phyloP scores from a whole-genome alignment of 2,888 invertebrate genomes.

The Operophtera brumata region DNA sequence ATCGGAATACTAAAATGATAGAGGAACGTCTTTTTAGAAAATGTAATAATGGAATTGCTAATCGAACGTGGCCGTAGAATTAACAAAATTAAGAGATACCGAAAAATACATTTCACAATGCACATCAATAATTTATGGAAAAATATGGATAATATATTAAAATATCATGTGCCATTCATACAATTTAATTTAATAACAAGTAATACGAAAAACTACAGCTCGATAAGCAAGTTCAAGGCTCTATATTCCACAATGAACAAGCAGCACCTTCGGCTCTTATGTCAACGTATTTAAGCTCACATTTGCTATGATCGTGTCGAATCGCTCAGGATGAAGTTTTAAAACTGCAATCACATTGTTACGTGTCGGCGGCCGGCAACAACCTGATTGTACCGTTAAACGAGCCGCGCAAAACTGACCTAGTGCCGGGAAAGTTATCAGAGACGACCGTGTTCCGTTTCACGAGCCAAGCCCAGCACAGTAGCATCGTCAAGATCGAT shows the following conservation, averaged over 20 bases:
- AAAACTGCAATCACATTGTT: conserved; percentile 77
- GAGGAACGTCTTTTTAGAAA: neutral
- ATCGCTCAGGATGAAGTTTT: conserved; percentile 60
- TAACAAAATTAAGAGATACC: neutral
- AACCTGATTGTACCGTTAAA: conserved; percentile 79
- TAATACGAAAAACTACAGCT: conserved; percentile 20
- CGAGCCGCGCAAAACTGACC: conserved; percentile 77
- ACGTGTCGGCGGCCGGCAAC: conserved; percentile 71
- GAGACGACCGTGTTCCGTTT: conserved; percentile 67
- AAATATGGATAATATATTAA: neutral
- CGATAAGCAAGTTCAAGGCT: conserved; percentile 63
- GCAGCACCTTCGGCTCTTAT: conserved; percentile 36
- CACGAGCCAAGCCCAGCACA: conserved; percentile 45
- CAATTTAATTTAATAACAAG: conserved; percentile 16
- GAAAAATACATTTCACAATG: neutral
- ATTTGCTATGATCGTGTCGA: conserved; percentile 41
- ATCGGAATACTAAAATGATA: neutral
- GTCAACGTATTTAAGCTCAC: conserved; percentile 45
- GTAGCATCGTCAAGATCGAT: conserved; percentile 43
- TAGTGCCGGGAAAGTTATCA: conserved; percentile 78
- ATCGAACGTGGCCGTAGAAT: conserved; percentile 8
- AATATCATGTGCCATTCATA: neutral
- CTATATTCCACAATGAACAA: conserved; percentile 24
- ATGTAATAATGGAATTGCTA: neutral
- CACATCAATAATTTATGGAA: neutral